These are phyloP conservation scores for Wiebesia pumilae DNA, from an alignment of 1,140 invertebrate species.

Conservation along the genomic window DNA sequence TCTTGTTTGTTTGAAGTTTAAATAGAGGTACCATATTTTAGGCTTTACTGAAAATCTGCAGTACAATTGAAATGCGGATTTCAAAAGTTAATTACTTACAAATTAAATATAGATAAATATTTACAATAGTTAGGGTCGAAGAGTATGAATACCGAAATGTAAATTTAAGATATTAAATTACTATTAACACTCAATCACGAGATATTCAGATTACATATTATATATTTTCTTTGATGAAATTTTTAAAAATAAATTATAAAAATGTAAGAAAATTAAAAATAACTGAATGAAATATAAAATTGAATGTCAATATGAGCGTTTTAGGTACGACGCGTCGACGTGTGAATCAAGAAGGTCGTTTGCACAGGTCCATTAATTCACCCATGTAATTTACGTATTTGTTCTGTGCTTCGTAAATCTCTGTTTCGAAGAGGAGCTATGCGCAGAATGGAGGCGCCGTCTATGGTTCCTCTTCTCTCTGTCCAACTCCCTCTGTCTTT, in stretches of 20 bases:
- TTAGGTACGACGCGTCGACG: slow-evolving; percentile 40
- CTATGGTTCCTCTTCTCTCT: slow-evolving; percentile 15
- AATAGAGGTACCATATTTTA: too few species aligned
- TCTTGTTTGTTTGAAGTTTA: too few species aligned
- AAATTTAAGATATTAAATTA: too few species aligned
- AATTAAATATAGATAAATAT: too few species aligned
- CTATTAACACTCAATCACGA: neutral
- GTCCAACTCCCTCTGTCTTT: slow-evolving; percentile 17
- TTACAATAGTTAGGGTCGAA: too few species aligned
- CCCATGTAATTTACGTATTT: slow-evolving; percentile 51
- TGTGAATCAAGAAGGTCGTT: slow-evolving; percentile 48
- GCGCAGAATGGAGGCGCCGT: slow-evolving; percentile 28
- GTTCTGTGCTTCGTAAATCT: slow-evolving; percentile 54
- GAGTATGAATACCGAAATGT: too few species aligned
- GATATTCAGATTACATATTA: neutral
- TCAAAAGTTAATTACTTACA: too few species aligned
- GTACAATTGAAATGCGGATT: too few species aligned
- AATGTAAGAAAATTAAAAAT: neutral
- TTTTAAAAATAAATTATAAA: neutral
- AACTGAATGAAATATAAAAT: slow-evolving; percentile 15
- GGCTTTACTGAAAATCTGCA: too few species aligned
- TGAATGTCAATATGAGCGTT: slow-evolving; percentile 17
- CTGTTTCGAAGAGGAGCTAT: neutral
- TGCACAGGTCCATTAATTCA: slow-evolving; percentile 43
- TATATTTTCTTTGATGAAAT: neutral